Percentiles rank a stretch among this genome's conserved stretches.
These are phyloP conservation scores for Cepaea nemoralis DNA, from an alignment of 1,140 invertebrate species.

Conservation along the genomic window DNA sequence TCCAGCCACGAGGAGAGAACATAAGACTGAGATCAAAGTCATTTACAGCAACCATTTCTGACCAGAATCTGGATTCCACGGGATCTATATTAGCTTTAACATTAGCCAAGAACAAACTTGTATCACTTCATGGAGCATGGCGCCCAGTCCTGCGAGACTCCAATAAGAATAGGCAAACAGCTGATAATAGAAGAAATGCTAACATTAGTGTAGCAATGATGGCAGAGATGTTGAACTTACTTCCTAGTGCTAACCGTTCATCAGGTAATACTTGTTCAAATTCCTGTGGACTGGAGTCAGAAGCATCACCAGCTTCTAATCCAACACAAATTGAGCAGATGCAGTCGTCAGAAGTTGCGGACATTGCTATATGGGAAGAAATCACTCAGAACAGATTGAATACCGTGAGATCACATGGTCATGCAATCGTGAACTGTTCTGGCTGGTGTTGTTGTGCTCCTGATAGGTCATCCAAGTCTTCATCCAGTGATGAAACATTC, in stretches of 20 bases:
- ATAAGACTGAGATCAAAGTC: not conserved
- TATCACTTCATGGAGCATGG: constrained; percentile 1
- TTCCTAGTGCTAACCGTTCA: no score
- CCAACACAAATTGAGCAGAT: not conserved
- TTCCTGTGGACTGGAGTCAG: not conserved
- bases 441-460: not conserved
- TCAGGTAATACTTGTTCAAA: not conserved
- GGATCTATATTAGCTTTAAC: not conserved
- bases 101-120: not conserved
- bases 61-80: not conserved
- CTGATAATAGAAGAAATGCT: not conserved
- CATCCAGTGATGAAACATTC: not conserved
- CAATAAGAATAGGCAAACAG: not conserved
- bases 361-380: constrained; percentile 28
- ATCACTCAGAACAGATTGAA: not conserved
- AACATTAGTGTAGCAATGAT: no score
- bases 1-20: not conserved
- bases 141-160: not conserved
- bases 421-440: not conserved
- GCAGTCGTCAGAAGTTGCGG: not conserved
- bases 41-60: not conserved
- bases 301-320: not conserved
- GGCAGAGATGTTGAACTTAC: no score
- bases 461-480: not conserved
- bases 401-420: not conserved